Evolutionary conservation across 2,797 vertebrate genomes (phyloP), one percentile per base, ranked within the genome.

Genomic region (Fratercula arctica): DNA sequence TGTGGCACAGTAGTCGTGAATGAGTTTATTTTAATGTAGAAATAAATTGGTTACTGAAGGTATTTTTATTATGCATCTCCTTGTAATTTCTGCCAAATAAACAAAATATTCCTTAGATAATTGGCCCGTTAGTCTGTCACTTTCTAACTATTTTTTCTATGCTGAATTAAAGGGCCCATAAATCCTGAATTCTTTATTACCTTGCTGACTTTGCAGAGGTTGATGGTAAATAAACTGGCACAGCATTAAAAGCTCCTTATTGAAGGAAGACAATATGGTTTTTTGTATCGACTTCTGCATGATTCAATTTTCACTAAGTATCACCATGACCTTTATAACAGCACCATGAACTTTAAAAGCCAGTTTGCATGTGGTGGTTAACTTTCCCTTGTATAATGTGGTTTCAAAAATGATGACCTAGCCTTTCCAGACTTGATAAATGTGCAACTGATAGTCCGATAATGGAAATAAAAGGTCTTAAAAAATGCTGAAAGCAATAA

Each of bases 251-350:
- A 97, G 81, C 73, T 97, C 73, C 85, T 97, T 95, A 97, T 94
- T 33, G 92, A 98, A 95, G 95, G 91, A 95, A 97, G 94, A 93
- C 96, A 97, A 95, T 97, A 95, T 95, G 77, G 93, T 96, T 97
- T 97, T 97, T 97, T 96, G 89, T 97, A 98, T 98, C 16, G 96
- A 98, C 96, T 97, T 97, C 87, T 95, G 33, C 87, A 81, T 95
- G 93, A 98, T 97, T 98, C 97, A 97, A 97, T 98, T 98, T 97
- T 93, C 89, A 95, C 96, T 95, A 87, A 98, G 92, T 90, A 97
- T 96, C 74, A 93, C 84, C 95, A 87, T 95, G 97, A 98, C 85
- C 84, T 97, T 97, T 96, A 81, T 90, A 96, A 95, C 82, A 96
- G 82, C 79, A 75, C 90, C 13, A 6, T 95, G 97, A 98, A 97